Conservation (phyloP, 2,113 vertebrate species). For the Crotalus horridus region DNA sequence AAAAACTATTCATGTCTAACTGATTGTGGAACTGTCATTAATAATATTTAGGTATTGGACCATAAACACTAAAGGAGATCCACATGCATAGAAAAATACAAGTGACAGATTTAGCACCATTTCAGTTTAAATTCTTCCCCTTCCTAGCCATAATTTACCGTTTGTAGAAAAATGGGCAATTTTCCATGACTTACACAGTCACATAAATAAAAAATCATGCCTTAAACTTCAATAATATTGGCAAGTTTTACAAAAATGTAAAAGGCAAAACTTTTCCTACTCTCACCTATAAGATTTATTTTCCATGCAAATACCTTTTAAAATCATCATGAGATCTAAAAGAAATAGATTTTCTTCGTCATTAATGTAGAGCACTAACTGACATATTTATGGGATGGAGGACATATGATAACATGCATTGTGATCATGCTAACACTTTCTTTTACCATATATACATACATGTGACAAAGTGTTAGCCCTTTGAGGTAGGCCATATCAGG, state of each 20-base stretch:
- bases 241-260: not conserved
- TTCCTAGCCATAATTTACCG: not conserved
- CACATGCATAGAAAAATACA: too few species aligned
- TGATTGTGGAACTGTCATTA: not conserved
- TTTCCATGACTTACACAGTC: not conserved
- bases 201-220: not conserved
- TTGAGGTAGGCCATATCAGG: too few species aligned
- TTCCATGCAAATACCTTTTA: not conserved
- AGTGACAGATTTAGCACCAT: too few species aligned
- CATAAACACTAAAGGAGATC: not conserved
- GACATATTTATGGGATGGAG: too few species aligned
- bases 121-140: not conserved
- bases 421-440: too few species aligned
- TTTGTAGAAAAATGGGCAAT: too few species aligned
- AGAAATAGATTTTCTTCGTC: not conserved
- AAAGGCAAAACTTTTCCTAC: not conserved
- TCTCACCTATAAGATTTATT: not conserved
- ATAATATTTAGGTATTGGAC: not conserved
- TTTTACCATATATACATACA: too few species aligned
- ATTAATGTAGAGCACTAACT: too few species aligned
- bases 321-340: not conserved
- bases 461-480: too few species aligned
- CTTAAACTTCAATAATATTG: not conserved
- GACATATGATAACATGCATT: too few species aligned
- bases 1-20: not conserved